phyloP scores from a whole-genome alignment of 92 coral and sea anemone species.

The Porites divaricata region DNA sequence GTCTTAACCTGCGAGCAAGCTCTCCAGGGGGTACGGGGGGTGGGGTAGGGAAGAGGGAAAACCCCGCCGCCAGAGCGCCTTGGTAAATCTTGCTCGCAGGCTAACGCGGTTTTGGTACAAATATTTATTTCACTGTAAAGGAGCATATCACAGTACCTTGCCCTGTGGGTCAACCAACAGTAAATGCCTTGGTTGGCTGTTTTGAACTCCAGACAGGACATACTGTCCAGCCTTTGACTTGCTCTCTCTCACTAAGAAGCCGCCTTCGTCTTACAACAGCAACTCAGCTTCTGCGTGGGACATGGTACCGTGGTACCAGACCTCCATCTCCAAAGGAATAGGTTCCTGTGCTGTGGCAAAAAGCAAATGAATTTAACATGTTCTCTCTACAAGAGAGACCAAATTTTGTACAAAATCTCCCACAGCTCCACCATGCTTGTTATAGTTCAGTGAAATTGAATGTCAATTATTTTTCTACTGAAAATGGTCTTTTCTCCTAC shows the following conservation, averaged over 20 bases:
- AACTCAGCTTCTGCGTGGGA: constrained; percentile 91
- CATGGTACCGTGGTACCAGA: constrained; percentile 94
- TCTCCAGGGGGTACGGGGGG: too few species aligned
- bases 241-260: constrained; percentile 95
- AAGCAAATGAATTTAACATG: neutral
- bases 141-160: constrained; percentile 45
- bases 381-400: neutral
- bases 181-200: constrained; percentile 82
- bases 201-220: constrained; percentile 91
- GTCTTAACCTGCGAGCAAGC: too few species aligned
- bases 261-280: constrained; percentile 91
- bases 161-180: constrained; percentile 95
- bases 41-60: too few species aligned
- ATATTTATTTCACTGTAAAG: neutral
- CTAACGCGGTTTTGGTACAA: neutral
- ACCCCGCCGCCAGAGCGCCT: too few species aligned
- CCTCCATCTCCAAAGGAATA: constrained; percentile 47
- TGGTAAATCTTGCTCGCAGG: too few species aligned
- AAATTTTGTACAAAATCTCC: neutral
- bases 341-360: neutral
- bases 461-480: too few species aligned
- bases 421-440: too few species aligned
- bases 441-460: too few species aligned
- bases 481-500: too few species aligned
- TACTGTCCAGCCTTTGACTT: constrained; percentile 94